Percentiles rank a stretch among this genome's conserved stretches.
Conservation (phyloP, 92 coral and sea anemone genomes). For the Nematostella vectensis region DNA sequence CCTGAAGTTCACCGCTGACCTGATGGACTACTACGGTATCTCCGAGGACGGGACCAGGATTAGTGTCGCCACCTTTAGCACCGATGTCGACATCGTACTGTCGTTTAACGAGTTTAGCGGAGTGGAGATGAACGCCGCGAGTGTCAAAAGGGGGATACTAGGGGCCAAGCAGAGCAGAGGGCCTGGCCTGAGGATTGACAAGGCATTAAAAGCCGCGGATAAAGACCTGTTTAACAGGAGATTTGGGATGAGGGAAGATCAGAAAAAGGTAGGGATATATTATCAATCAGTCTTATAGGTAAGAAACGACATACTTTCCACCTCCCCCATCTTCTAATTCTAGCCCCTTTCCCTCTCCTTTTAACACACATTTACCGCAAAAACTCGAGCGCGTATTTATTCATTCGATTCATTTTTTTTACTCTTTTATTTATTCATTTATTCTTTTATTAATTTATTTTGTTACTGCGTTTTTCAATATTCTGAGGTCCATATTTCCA, state of each 20-base stretch:
- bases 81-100: conserved; percentile 40
- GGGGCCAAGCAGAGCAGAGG: conserved; percentile 48
- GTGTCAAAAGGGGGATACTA: conserved; percentile 43
- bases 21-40: conserved; percentile 53
- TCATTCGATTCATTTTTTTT: no score
- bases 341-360: no score
- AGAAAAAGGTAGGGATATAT: conserved; percentile 7
- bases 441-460: no score
- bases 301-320: no score
- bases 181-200: conserved; percentile 46
- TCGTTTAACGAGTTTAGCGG: conserved; percentile 59
- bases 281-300: background rate
- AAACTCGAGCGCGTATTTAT: no score
- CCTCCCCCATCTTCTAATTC: no score
- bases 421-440: no score
- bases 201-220: conserved; percentile 54
- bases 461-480: no score
- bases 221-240: conserved; percentile 46
- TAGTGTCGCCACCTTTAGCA: conserved; percentile 52
- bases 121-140: conserved; percentile 50
- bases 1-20: conserved; percentile 39
- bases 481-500: no score
- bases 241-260: conserved; percentile 59
- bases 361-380: no score
- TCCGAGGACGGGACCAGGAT: conserved; percentile 49